phyloP scores from a whole-genome alignment of 2,888 invertebrate species.

The Hybos culiciformis region DNA sequence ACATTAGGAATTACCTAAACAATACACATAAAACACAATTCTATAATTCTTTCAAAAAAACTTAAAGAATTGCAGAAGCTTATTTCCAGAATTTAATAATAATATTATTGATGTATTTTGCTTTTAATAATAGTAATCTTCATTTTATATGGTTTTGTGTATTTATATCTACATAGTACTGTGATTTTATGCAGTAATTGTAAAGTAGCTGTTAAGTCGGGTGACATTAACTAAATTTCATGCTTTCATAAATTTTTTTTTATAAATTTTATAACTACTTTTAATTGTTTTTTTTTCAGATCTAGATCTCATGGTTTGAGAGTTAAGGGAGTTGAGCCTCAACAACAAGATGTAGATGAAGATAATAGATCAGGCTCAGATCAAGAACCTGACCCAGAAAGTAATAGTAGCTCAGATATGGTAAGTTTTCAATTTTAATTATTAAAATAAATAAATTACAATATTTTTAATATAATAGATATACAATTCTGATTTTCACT shows the following conservation, averaged over 20 bases:
- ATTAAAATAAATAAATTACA: not conserved
- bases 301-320: conserved; percentile 58
- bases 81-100: too few relatives aligned
- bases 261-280: not conserved
- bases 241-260: too few relatives aligned
- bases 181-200: not conserved
- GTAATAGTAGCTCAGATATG: conserved; percentile 34
- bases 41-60: too few relatives aligned
- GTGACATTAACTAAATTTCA: not conserved
- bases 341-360: conserved; percentile 45
- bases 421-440: conserved; percentile 16
- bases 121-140: too few relatives aligned
- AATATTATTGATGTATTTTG: too few relatives aligned
- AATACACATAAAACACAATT: too few relatives aligned
- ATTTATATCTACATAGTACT: too few relatives aligned
- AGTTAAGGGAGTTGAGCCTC: conserved; percentile 43
- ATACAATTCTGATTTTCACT: not conserved
- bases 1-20: too few relatives aligned
- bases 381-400: conserved; percentile 41
- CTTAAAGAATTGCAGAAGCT: too few relatives aligned
- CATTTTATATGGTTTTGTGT: not conserved
- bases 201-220: too few relatives aligned
- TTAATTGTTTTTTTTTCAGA: conserved; percentile 34
- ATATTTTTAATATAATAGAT: not conserved
- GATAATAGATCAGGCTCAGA: conserved; percentile 46